phyloP scores from a whole-genome alignment of 2,888 invertebrate species.

The Rhabditoides inermis region DNA sequence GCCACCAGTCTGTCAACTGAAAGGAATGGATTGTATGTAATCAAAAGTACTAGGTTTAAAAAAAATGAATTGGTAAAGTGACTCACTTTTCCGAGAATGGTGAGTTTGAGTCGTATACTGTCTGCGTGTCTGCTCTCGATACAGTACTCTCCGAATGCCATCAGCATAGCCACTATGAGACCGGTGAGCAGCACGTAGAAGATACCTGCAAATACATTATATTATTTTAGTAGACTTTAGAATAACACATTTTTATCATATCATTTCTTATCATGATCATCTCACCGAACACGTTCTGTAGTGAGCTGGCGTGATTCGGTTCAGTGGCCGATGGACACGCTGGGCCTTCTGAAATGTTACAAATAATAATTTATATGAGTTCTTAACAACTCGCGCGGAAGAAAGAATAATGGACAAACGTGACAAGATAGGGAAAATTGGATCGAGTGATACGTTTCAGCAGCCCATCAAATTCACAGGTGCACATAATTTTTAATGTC shows the following conservation, averaged over 20 bases:
- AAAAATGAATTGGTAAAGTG: not conserved
- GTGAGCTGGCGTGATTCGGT: slow-evolving; percentile 7
- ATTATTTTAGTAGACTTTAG: slow-evolving; percentile 20
- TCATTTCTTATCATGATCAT: no score
- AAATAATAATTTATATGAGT: not conserved
- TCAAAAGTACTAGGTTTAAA: not conserved
- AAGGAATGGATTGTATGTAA: not conserved
- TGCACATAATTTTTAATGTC: no score
- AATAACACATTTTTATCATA: no score
- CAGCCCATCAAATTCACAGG: no score
- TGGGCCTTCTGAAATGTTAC: slow-evolving; percentile 21
- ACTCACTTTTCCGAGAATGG: slow-evolving; percentile 33
- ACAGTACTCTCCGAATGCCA: slow-evolving; percentile 43
- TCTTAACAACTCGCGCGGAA: no score
- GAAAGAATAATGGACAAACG: no score
- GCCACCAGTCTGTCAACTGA: slow-evolving; percentile 32
- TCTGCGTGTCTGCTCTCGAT: slow-evolving; percentile 37
- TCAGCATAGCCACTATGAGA: slow-evolving; percentile 36
- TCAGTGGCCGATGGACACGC: no score
- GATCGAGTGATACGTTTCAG: no score
- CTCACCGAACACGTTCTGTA: slow-evolving; percentile 26
- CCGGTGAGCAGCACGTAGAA: slow-evolving; percentile 47
- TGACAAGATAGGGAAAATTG: no score
- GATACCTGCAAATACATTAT: slow-evolving; percentile 38
- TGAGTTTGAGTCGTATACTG: slow-evolving; percentile 33